Conservation (phyloP, 2,113 vertebrate genomes). For the Agapornis roseicollis region DNA sequence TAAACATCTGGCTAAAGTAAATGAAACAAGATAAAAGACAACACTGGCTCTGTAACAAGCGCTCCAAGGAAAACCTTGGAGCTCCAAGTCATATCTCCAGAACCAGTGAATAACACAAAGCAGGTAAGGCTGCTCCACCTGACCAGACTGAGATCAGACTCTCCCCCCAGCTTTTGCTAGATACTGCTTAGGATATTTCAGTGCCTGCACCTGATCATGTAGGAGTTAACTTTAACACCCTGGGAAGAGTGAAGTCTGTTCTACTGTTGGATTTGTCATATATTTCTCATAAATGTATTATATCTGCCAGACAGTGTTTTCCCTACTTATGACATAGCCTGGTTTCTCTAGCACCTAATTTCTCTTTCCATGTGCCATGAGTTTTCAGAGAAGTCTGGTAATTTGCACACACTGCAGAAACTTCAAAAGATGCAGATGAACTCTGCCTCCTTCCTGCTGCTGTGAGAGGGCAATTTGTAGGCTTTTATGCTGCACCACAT, state of each 20-base stretch:
- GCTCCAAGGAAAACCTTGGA: neutral
- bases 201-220: neutral
- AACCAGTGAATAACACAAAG: neutral
- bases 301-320: neutral
- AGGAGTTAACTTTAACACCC: neutral
- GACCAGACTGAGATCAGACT: neutral
- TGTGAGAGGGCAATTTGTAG: neutral
- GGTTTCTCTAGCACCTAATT: neutral
- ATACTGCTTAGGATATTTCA: neutral
- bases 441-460: neutral
- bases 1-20: neutral
- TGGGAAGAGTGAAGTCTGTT: neutral
- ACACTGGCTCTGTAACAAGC: neutral
- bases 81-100: neutral
- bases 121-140: neutral
- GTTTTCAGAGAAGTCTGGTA: neutral
- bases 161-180: neutral
- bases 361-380: rapidly evolving
- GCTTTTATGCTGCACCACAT: neutral
- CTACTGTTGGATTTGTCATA: neutral
- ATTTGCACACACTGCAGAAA: neutral
- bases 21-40: neutral
- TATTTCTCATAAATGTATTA: neutral
- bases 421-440: neutral
- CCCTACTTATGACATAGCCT: neutral